Percentiles rank a stretch among this genome's conserved stretches.
Evolutionary conservation across 2,113 vertebrate genomes (phyloP).

Genomic region (Microtus ochrogaster): DNA sequence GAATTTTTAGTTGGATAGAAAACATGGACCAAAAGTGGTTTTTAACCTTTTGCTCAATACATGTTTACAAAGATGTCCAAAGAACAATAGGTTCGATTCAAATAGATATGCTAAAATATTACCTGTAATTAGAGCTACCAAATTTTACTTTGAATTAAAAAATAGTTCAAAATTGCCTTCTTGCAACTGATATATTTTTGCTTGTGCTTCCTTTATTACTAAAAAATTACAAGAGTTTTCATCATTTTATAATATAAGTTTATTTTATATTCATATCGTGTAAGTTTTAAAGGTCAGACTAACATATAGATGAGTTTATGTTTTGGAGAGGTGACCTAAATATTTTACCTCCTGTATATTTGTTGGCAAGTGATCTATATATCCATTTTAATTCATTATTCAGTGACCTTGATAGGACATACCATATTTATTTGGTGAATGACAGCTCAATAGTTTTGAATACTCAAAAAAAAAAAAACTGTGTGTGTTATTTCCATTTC

Average conservation of each 20-base stretch:
- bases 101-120: background rate
- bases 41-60: background rate
- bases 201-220: background rate
- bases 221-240: background rate
- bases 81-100: background rate
- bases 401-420: conserved; percentile 23
- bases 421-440: conserved; percentile 26
- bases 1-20: background rate
- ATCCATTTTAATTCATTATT: background rate
- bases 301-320: background rate
- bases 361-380: conserved; percentile 13
- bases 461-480: too few relatives aligned
- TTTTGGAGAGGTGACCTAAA: background rate
- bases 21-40: background rate
- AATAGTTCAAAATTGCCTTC: background rate
- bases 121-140: background rate
- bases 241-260: background rate
- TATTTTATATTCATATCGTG: background rate
- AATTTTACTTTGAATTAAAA: conserved; percentile 38
- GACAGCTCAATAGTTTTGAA: conserved; percentile 11
- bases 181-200: conserved; percentile 3
- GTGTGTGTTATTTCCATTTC: background rate
- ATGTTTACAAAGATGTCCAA: background rate
- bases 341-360: background rate
- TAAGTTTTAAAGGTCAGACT: conserved; percentile 45